Evolutionary conservation across 2,888 invertebrate genomes (phyloP).

Genomic region (Monoplex corrugatus): DNA sequence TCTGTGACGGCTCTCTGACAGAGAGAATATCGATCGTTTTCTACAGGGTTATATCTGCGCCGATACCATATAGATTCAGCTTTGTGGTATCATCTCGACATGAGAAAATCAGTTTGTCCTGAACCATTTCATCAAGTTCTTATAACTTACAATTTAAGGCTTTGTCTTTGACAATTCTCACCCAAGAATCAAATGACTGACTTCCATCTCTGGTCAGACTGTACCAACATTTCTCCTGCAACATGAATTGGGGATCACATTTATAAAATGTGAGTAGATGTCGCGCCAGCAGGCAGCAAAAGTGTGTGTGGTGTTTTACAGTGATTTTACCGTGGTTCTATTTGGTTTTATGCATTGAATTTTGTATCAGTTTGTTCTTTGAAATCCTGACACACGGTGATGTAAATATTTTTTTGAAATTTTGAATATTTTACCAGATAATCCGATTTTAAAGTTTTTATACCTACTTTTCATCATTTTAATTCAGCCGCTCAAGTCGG

Average conservation of each 20-base stretch:
- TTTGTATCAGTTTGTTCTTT: too few species aligned
- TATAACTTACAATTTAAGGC: not conserved
- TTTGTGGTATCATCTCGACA: not conserved
- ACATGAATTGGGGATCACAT: not conserved
- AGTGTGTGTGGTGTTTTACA: too few species aligned
- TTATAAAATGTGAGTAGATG: too few species aligned
- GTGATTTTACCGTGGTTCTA: too few species aligned
- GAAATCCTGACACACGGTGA: too few species aligned
- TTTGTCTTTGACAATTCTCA: not conserved
- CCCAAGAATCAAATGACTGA: not conserved
- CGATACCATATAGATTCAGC: not conserved
- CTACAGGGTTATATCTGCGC: not conserved
- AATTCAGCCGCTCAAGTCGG: too few species aligned
- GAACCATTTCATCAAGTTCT: not conserved
- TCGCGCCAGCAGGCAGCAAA: too few species aligned
- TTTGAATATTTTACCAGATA: too few species aligned
- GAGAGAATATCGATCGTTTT: not conserved
- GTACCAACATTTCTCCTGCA: not conserved
- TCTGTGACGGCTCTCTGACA: not conserved
- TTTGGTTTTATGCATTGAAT: too few species aligned
- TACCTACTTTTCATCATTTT: too few species aligned
- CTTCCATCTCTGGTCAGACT: not conserved
- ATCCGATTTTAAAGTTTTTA: too few species aligned
- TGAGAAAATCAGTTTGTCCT: not conserved
- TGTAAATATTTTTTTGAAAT: too few species aligned